These are phyloP conservation scores for Pipra filicauda DNA, from an alignment of 2,113 vertebrate genomes.

Conservation along the genomic window DNA sequence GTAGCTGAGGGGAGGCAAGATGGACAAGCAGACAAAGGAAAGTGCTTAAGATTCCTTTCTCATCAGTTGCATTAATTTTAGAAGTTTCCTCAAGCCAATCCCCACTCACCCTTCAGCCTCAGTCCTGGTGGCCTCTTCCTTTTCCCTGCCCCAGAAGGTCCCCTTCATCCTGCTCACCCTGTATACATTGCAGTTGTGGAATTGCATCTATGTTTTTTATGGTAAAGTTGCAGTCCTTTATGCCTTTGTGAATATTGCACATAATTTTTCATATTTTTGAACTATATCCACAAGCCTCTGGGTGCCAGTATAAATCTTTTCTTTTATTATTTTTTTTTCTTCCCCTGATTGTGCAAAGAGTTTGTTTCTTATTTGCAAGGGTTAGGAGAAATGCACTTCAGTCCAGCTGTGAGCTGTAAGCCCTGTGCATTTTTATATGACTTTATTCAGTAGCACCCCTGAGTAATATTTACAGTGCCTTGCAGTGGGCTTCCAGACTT, in stretches of 20 bases:
- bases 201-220: background rate
- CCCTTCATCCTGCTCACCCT: background rate
- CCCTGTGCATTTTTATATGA: conserved; percentile 19
- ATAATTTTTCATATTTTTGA: conserved; percentile 44
- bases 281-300: background rate
- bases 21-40: background rate
- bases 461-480: background rate
- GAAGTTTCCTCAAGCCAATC: background rate
- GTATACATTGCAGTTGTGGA: background rate
- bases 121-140: background rate
- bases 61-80: background rate
- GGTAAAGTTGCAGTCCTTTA: background rate
- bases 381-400: conserved; percentile 11
- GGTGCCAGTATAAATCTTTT: conserved; percentile 14
- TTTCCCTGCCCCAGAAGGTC: background rate
- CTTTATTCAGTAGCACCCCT: conserved; percentile 17
- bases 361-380: conserved; percentile 44
- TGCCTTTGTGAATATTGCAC: conserved; percentile 36
- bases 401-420: conserved; percentile 5
- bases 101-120: background rate
- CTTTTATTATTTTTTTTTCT: background rate
- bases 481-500: background rate
- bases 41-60: background rate
- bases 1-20: background rate
- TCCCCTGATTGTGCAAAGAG: background rate